These are phyloP conservation scores for Leucozona laternaria DNA, from an alignment of 2,888 invertebrate species.

Conservation along the genomic window DNA sequence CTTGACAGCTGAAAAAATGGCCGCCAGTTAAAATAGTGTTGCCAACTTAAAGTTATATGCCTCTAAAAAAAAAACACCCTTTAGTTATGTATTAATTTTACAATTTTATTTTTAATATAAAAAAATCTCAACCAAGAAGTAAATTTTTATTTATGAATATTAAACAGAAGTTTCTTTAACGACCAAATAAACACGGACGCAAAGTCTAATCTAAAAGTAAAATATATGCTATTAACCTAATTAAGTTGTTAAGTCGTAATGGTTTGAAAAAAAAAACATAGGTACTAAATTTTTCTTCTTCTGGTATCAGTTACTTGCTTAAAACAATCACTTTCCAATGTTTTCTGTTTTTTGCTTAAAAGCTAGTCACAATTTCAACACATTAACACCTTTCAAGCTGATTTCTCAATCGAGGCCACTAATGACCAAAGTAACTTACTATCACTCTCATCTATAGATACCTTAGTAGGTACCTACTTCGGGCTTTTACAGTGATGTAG, in stretches of 20 bases:
- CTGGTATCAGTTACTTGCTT: slow-evolving; percentile 2
- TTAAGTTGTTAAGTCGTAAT: neutral
- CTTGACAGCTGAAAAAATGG: no score
- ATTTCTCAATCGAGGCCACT: slow-evolving; percentile 7
- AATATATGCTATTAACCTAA: neutral
- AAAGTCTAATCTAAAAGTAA: neutral
- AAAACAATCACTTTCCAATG: slow-evolving; percentile 19
- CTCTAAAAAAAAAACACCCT: no score
- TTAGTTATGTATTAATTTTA: no score
- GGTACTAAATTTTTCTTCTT: neutral
- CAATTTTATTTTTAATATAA: no score
- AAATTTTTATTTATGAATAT: no score
- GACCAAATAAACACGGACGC: no score
- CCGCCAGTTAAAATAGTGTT: no score
- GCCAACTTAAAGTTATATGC: no score
- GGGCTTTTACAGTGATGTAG: neutral
- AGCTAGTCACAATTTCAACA: neutral
- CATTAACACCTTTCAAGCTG: slow-evolving; percentile 29
- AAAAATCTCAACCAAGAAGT: no score
- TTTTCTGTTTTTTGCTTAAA: slow-evolving; percentile 8
- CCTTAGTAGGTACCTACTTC: no score
- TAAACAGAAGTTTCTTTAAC: no score
- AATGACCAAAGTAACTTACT: slow-evolving; percentile 9
- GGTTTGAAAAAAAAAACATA: neutral
- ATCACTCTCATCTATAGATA: neutral